A percentile compares a stretch with the other conserved stretches of the same genome.
phyloP scores from a whole-genome alignment of 2,797 vertebrate genomes.

The Poliocrania exsul region DNA sequence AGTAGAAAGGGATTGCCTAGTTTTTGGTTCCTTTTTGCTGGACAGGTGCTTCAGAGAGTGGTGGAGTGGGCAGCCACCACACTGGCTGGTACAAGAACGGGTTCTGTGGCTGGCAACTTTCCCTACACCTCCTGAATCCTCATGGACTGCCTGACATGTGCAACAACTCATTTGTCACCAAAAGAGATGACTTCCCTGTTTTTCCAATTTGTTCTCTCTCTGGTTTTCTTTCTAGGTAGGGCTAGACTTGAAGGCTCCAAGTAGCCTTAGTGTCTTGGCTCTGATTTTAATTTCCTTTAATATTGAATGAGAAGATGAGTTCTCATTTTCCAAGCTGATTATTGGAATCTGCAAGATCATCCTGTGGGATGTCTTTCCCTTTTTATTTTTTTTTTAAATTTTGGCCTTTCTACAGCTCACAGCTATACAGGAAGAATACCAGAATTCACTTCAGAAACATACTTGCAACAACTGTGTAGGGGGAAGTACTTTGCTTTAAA shows the following conservation, averaged over 20 bases:
- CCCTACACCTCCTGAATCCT: background rate
- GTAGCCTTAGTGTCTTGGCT: slow-evolving; percentile 59
- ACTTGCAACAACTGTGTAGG: background rate
- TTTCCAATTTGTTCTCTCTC: slow-evolving; percentile 18
- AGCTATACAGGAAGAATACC: background rate
- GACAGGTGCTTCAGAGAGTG: background rate
- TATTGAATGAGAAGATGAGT: slow-evolving; percentile 60
- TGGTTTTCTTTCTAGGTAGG: slow-evolving; percentile 45
- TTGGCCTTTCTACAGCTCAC: background rate
- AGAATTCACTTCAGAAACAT: background rate
- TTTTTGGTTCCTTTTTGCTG: background rate
- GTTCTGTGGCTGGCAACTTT: background rate
- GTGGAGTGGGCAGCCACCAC: background rate
- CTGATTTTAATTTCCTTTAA: slow-evolving; percentile 65
- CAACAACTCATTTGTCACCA: background rate
- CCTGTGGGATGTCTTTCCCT: background rate
- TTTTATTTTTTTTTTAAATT: background rate
- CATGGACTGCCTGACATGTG: background rate
- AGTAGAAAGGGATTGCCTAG: background rate
- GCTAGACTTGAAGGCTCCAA: slow-evolving; percentile 50
- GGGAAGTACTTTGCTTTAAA: background rate
- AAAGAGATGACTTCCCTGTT: background rate
- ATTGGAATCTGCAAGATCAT: slow-evolving; percentile 44
- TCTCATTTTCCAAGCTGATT: slow-evolving; percentile 50
- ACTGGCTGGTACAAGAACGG: background rate